phyloP scores from a whole-genome alignment of 2,113 vertebrate genomes.

The Malurus elegans region DNA sequence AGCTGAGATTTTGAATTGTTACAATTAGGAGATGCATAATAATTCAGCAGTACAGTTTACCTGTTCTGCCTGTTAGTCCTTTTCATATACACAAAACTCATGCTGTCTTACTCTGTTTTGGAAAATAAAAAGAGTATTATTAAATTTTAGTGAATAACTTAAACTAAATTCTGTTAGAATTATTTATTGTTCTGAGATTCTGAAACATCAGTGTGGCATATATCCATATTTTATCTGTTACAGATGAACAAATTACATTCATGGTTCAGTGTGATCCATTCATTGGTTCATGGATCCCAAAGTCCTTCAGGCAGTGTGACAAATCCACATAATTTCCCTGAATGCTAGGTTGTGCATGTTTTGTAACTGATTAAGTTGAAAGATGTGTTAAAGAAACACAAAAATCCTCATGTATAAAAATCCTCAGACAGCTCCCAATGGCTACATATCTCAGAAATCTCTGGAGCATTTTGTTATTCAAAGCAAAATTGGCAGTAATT shows the following conservation, averaged over 20 bases:
- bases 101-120: not conserved
- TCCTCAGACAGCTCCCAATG: not conserved
- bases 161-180: not conserved
- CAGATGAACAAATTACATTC: constrained; percentile 26
- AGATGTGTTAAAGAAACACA: constrained; percentile 16
- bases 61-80: not conserved
- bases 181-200: not conserved
- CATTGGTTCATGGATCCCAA: constrained; percentile 7
- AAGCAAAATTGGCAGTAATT: constrained; percentile 48
- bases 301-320: constrained; percentile 47
- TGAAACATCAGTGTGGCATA: not conserved
- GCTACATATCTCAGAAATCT: constrained; percentile 44
- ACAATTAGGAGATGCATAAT: not conserved
- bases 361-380: constrained; percentile 44
- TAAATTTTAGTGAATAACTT: not conserved
- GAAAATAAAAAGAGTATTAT: not conserved
- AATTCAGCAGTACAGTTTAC: not conserved
- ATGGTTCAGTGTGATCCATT: constrained; percentile 36
- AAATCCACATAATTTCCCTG: constrained; percentile 48
- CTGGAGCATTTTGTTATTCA: constrained; percentile 41
- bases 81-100: not conserved
- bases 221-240: not conserved
- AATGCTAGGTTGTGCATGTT: constrained; percentile 30
- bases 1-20: not conserved
- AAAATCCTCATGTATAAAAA: constrained; percentile 1